These are phyloP conservation scores for Apeira syringaria DNA, from an alignment of 2,888 invertebrate species.

Conservation along the genomic window DNA sequence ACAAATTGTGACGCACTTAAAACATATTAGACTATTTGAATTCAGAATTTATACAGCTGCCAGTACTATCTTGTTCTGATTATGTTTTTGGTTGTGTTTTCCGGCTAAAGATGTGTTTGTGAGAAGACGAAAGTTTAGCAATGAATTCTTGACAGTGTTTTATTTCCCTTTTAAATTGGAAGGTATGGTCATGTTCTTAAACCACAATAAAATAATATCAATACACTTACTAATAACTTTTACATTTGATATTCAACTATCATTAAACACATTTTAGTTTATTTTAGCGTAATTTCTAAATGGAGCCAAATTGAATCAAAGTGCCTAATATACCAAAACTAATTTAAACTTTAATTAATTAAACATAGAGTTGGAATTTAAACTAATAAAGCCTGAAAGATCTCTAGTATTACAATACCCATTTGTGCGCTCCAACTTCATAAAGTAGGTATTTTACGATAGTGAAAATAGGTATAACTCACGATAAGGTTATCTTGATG, in stretches of 20 bases:
- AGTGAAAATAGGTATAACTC: conserved; percentile 5
- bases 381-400: neutral
- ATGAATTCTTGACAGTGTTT: too few species aligned
- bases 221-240: too few species aligned
- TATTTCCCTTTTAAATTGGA: too few species aligned
- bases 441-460: conserved; percentile 10
- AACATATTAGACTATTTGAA: conserved; percentile 1
- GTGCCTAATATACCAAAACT: neutral
- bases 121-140: too few species aligned
- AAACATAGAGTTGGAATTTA: neutral
- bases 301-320: neutral
- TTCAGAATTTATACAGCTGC: neutral
- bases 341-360: neutral
- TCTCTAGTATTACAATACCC: neutral
- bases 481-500: conserved; percentile 21
- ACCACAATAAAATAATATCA: too few species aligned
- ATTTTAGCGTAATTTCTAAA: neutral
- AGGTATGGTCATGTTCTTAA: too few species aligned
- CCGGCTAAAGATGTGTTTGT: too few species aligned
- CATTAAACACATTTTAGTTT: too few species aligned
- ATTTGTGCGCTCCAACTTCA: conserved; percentile 2
- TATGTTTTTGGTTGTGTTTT: neutral
- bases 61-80: neutral
- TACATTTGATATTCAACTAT: too few species aligned
- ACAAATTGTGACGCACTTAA: neutral